Evolutionary conservation across 1,140 invertebrate genomes (phyloP).

Genomic region (Delia radicum): DNA sequence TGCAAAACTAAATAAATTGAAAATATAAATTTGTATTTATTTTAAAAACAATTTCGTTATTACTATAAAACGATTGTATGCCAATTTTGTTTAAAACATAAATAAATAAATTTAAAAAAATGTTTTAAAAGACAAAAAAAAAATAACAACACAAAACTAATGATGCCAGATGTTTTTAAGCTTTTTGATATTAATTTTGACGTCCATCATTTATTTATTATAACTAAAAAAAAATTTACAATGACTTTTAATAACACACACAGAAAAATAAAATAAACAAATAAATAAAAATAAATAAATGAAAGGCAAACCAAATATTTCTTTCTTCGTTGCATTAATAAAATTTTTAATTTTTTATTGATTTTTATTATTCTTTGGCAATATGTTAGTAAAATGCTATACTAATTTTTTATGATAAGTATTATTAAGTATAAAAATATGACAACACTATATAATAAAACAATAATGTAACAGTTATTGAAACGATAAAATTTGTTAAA

Average conservation of each 20-base stretch:
- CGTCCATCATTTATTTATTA: neutral
- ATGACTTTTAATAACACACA: neutral
- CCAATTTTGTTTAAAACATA: neutral
- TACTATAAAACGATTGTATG: neutral
- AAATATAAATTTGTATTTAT: neutral
- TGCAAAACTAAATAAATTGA: neutral
- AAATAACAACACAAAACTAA: neutral
- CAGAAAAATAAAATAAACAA: too few species aligned
- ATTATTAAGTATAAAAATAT: too few species aligned
- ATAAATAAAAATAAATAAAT: neutral
- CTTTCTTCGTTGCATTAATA: neutral
- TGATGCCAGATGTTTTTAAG: neutral
- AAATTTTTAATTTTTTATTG: neutral
- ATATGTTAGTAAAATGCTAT: conserved; percentile 8
- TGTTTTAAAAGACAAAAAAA: neutral
- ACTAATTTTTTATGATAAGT: too few species aligned
- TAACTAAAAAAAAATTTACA: neutral
- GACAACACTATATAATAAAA: too few species aligned
- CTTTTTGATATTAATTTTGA: neutral
- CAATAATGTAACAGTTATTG: too few species aligned
- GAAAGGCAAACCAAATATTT: neutral
- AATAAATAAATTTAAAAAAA: neutral
- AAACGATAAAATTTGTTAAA: too few species aligned
- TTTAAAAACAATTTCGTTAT: neutral
- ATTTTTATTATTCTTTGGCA: conserved; percentile 13